Evolutionary conservation across 2,888 invertebrate genomes (phyloP).

Genomic region (Lottia gigantea): DNA sequence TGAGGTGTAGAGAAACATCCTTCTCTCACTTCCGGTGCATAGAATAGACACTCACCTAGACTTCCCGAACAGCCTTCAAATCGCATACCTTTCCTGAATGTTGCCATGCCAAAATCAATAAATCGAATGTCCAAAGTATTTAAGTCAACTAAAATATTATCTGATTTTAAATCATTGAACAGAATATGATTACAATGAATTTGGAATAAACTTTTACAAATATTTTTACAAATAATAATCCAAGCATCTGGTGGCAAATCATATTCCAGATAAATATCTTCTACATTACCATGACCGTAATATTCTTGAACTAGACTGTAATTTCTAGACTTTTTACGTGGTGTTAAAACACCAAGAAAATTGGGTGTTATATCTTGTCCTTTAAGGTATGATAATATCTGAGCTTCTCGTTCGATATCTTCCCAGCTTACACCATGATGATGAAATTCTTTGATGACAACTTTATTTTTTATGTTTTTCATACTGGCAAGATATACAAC

Average conservation of each 20-base stretch:
- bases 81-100: constrained; percentile 32
- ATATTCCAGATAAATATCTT: background rate
- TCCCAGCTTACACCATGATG: constrained; percentile 29
- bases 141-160: background rate
- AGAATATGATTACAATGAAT: constrained; percentile 33
- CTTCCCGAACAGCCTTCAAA: constrained; percentile 30
- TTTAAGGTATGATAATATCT: constrained; percentile 30
- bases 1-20: constrained; percentile 25
- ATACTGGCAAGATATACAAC: constrained; percentile 27
- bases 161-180: constrained; percentile 32
- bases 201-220: background rate
- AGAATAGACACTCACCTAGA: constrained; percentile 33
- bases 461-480: background rate
- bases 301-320: constrained; percentile 34
- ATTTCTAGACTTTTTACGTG: constrained; percentile 21
- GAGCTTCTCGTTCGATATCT: constrained; percentile 31
- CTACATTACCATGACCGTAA: constrained; percentile 26
- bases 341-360: constrained; percentile 28
- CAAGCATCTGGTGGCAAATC: background rate
- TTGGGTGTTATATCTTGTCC: constrained; percentile 32
- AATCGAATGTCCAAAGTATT: constrained; percentile 21
- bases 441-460: background rate
- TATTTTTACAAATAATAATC: background rate
- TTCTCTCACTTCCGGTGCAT: constrained; percentile 30
- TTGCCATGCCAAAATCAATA: constrained; percentile 35